phyloP scores from a whole-genome alignment of 1,140 invertebrate genomes.

The Lasaia peninsularis region DNA sequence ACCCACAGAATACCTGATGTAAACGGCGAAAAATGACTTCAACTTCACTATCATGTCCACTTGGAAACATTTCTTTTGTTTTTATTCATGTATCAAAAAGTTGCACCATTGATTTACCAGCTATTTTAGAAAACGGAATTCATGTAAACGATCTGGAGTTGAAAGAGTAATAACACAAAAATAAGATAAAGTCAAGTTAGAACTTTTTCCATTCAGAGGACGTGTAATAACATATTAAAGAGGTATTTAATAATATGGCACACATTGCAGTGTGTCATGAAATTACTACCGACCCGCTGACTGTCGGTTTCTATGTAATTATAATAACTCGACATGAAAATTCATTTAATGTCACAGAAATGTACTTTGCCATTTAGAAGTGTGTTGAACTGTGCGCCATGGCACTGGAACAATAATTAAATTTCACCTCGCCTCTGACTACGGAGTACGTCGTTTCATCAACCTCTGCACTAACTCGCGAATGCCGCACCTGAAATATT shows the following conservation, averaged over 20 bases:
- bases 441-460: constrained; percentile 62
- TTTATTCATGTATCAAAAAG: too few species aligned
- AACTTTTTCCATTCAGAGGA: too few species aligned
- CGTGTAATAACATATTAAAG: too few species aligned
- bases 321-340: constrained; percentile 59
- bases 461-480: constrained; percentile 57
- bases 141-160: too few species aligned
- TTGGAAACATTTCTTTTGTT: too few species aligned
- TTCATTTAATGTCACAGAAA: constrained; percentile 61
- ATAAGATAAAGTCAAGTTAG: too few species aligned
- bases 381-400: constrained; percentile 56
- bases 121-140: too few species aligned
- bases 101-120: too few species aligned
- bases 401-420: constrained; percentile 67
- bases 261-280: neutral
- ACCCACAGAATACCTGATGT: too few species aligned
- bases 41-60: too few species aligned
- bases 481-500: constrained; percentile 66
- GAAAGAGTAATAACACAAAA: too few species aligned
- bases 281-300: neutral
- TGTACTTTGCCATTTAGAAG: constrained; percentile 62
- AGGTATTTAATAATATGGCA: neutral
- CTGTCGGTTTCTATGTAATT: constrained; percentile 28
- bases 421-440: constrained; percentile 58
- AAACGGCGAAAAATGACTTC: too few species aligned